Evolutionary conservation across 2,113 vertebrate genomes (phyloP).

Genomic region (Indicator indicator): DNA sequence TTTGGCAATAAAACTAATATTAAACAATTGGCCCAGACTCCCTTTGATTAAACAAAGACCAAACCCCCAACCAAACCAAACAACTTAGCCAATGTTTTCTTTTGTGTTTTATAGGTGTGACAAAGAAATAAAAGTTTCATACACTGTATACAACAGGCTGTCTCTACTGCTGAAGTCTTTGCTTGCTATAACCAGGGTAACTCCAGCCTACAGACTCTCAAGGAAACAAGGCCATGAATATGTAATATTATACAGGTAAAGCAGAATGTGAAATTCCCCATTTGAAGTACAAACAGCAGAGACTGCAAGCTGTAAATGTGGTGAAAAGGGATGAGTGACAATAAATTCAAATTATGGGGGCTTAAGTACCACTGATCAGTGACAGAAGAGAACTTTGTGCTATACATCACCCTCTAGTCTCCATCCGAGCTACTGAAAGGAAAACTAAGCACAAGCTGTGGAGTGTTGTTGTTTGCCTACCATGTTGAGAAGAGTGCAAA

Average conservation of each 20-base stretch:
- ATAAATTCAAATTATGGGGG: neutral
- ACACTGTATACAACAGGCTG: constrained; percentile 97
- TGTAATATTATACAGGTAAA: constrained; percentile 96
- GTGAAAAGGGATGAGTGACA: neutral
- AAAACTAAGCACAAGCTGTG: neutral
- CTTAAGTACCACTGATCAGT: neutral
- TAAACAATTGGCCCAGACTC: neutral
- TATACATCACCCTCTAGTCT: neutral
- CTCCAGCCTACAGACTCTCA: constrained; percentile 96
- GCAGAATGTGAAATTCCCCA: neutral
- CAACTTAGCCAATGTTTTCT: neutral
- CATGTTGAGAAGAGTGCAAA: neutral
- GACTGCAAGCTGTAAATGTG: neutral
- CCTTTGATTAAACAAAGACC: neutral
- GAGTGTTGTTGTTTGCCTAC: neutral
- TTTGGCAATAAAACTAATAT: neutral
- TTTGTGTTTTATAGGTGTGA: constrained; percentile 85
- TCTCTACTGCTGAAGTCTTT: constrained; percentile 96
- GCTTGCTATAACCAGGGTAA: constrained; percentile 96
- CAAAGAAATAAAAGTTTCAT: constrained; percentile 98
- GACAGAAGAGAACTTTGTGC: neutral
- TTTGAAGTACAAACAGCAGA: constrained; percentile 7
- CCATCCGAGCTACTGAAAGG: neutral
- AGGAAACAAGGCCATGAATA: constrained; percentile 98
- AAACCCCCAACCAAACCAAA: neutral